These are phyloP conservation scores for Odontomyia ornata DNA, from an alignment of 2,888 invertebrate species.

Conservation along the genomic window DNA sequence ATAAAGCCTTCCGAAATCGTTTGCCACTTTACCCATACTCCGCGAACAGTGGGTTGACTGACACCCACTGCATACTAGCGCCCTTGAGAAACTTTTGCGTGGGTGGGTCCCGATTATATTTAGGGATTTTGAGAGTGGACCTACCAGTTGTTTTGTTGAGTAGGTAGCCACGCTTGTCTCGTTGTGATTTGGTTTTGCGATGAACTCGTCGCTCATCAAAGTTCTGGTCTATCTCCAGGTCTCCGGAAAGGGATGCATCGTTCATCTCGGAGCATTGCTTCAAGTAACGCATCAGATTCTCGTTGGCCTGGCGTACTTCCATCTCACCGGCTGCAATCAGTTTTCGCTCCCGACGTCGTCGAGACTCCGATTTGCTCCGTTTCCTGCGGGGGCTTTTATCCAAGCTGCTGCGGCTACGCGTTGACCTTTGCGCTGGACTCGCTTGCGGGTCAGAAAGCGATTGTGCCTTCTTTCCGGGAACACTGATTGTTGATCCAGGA, in stretches of 20 bases:
- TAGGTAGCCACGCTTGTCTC: conserved; percentile 62
- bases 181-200: conserved; percentile 63
- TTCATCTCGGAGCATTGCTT: conserved; percentile 65
- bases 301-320: conserved; percentile 64
- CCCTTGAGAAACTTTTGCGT: conserved; percentile 16
- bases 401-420: conserved; percentile 62
- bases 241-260: conserved; percentile 64
- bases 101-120: background rate
- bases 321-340: conserved; percentile 64
- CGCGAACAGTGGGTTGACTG: background rate
- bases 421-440: conserved; percentile 63
- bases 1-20: background rate
- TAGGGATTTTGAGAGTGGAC: conserved; percentile 14
- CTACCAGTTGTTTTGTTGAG: conserved; percentile 59
- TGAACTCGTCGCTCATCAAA: conserved; percentile 63
- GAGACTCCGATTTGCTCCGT: conserved; percentile 64
- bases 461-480: conserved; percentile 58
- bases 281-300: conserved; percentile 63
- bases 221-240: conserved; percentile 64
- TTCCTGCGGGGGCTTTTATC: conserved; percentile 64
- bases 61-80: background rate
- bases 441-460: conserved; percentile 64
- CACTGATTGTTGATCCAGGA: conserved; percentile 50
- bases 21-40: background rate
- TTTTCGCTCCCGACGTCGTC: conserved; percentile 62